Evolutionary conservation across 2,113 vertebrate genomes (phyloP).

Genomic region (Pimephales promelas): DNA sequence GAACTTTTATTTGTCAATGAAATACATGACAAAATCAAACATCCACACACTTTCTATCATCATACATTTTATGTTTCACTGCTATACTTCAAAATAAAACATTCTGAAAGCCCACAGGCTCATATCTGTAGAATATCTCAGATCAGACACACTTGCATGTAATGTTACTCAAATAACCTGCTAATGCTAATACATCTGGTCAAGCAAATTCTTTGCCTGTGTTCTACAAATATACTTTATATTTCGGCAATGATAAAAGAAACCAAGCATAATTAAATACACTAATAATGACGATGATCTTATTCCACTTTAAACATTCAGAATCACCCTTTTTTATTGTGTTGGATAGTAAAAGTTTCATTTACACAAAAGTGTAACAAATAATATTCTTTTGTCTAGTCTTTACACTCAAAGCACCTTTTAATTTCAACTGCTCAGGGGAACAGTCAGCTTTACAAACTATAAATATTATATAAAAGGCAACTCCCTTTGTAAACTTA

Average conservation of each 20-base stretch:
- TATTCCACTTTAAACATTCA: not conserved
- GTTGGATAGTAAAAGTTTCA: not conserved
- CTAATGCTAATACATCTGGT: not conserved
- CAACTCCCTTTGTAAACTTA: not conserved
- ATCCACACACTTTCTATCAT: not conserved
- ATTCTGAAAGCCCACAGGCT: not conserved
- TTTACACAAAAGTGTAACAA: not conserved
- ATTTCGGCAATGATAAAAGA: not conserved
- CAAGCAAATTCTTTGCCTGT: not conserved
- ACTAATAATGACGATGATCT: not conserved
- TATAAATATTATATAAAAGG: slow-evolving; percentile 29
- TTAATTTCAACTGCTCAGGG: not conserved
- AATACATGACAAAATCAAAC: slow-evolving; percentile 23
- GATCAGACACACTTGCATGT: not conserved
- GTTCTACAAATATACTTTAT: not conserved
- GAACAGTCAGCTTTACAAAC: not conserved
- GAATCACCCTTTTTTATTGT: not conserved
- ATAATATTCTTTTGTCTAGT: not conserved
- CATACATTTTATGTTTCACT: not conserved
- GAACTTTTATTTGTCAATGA: slow-evolving; percentile 41
- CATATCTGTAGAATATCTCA: not conserved
- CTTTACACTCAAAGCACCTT: not conserved
- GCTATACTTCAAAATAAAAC: not conserved
- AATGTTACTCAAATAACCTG: not conserved
- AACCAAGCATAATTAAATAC: not conserved